Evolutionary conservation across 2,797 vertebrate genomes (phyloP).

Genomic region (Aythya fuligula): DNA sequence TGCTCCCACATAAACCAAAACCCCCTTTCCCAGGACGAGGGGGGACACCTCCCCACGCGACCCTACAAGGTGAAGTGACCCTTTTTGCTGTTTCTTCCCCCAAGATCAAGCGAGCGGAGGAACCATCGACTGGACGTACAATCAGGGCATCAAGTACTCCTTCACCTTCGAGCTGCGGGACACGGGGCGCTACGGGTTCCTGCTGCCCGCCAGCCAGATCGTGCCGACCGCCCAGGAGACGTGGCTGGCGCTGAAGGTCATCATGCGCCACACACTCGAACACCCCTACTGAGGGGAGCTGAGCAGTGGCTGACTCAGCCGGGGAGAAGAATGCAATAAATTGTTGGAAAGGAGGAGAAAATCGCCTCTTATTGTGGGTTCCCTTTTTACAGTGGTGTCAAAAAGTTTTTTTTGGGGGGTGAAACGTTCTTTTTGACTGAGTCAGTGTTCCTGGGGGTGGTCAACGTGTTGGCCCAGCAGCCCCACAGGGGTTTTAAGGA

Average conservation of each 20-base stretch:
- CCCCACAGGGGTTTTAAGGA: neutral
- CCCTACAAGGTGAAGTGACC: fast-evolving
- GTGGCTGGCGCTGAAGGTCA: conserved; percentile 87
- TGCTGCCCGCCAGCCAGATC: conserved; percentile 91
- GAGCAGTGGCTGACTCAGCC: fast-evolving
- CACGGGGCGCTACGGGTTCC: conserved; percentile 89
- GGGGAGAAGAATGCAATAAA: neutral
- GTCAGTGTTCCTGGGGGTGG: fast-evolving
- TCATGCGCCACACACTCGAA: conserved; percentile 84
- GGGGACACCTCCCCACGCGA: neutral
- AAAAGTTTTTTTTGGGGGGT: neutral
- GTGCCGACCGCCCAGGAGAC: conserved; percentile 91
- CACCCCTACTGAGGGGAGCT: conserved; percentile 78
- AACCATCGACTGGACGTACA: conserved; percentile 93
- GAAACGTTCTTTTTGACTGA: too few species aligned
- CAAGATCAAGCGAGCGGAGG: conserved; percentile 89
- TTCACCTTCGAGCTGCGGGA: conserved; percentile 95
- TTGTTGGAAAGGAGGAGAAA: neutral
- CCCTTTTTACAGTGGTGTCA: fast-evolving
- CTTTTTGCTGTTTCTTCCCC: neutral
- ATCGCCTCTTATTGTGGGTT: fast-evolving
- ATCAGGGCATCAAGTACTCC: conserved; percentile 93
- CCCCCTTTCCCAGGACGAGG: neutral
- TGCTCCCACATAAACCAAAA: neutral
- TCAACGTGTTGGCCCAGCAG: fast-evolving